A percentile compares a stretch with the other conserved stretches of the same genome.
Evolutionary conservation across 1,140 invertebrate genomes (phyloP).

Genomic region (Hyles vespertilio): DNA sequence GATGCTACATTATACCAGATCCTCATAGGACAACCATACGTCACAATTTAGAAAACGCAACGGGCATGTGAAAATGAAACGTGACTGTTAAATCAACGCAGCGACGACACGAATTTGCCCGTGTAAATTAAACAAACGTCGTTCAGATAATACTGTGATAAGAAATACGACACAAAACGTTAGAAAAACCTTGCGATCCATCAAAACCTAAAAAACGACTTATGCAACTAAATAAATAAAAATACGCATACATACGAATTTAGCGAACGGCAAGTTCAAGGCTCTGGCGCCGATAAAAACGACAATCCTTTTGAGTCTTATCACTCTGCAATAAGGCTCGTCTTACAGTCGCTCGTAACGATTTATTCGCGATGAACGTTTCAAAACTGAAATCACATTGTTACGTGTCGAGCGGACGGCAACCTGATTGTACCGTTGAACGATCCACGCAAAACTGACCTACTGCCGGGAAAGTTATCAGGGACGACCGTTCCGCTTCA

Average conservation of each 20-base stretch:
- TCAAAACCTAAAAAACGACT: background rate
- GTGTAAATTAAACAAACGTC: background rate
- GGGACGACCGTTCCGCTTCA: slow-evolving; percentile 56
- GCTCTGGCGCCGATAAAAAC: slow-evolving; percentile 21
- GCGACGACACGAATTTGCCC: slow-evolving; percentile 8
- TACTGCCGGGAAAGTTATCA: slow-evolving; percentile 72
- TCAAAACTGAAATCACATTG: slow-evolving; percentile 69
- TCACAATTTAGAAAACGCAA: slow-evolving; percentile 18
- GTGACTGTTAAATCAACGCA: slow-evolving; percentile 16
- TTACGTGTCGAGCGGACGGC: slow-evolving; percentile 61
- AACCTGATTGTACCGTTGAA: slow-evolving; percentile 73
- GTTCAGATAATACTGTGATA: no score
- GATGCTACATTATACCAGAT: background rate
- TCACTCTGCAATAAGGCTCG: slow-evolving; percentile 31
- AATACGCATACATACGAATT: slow-evolving; percentile 8
- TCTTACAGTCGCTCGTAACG: slow-evolving; percentile 24
- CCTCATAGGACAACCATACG: background rate
- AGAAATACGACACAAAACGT: no score
- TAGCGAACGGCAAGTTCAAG: slow-evolving; percentile 48
- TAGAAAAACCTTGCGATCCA: background rate
- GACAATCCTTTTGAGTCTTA: slow-evolving; percentile 16
- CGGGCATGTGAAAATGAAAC: slow-evolving; percentile 13
- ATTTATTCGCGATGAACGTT: slow-evolving; percentile 49
- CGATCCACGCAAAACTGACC: slow-evolving; percentile 70
- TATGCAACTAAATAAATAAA: slow-evolving; percentile 6